Conservation (phyloP, 1,140 invertebrate genomes). For the Trichonephila inaurata region DNA sequence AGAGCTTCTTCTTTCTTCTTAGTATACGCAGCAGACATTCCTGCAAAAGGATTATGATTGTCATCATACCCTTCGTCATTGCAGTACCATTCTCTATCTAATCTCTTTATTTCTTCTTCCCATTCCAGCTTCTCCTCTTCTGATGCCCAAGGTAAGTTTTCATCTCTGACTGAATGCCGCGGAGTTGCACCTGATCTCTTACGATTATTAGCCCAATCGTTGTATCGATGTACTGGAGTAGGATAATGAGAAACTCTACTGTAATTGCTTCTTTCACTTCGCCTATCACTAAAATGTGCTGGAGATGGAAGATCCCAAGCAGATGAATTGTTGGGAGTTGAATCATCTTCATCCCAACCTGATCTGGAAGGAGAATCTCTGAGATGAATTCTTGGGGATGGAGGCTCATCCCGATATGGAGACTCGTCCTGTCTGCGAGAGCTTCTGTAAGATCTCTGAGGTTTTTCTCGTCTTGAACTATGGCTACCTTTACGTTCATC, state of each 20-base stretch:
- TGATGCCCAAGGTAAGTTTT: constrained; percentile 61
- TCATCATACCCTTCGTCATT: constrained; percentile 97
- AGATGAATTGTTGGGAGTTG: constrained; percentile 81
- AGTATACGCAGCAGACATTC: constrained; percentile 94
- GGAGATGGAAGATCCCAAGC: constrained; percentile 97
- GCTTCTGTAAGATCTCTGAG: constrained; percentile 71
- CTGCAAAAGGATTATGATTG: constrained; percentile 94
- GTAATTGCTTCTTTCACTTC: constrained; percentile 77
- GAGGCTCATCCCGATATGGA: constrained; percentile 67
- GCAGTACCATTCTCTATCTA: constrained; percentile 98
- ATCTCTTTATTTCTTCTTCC: constrained; percentile 90
- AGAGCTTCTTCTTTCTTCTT: constrained; percentile 94
- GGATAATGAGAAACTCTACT: constrained; percentile 82
- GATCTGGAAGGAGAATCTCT: constrained; percentile 73
- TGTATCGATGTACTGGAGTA: constrained; percentile 84
- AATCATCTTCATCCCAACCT: constrained; percentile 70
- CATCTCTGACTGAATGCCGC: constrained; percentile 71
- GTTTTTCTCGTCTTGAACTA: constrained; percentile 57
- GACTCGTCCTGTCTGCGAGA: constrained; percentile 37
- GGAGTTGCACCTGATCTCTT: constrained; percentile 84
- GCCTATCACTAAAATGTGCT: constrained; percentile 78
- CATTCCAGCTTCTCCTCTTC: constrained; percentile 69
- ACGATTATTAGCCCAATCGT: constrained; percentile 86
- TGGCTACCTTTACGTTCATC: constrained; percentile 77
- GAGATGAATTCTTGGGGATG: constrained; percentile 66